These are phyloP conservation scores for Urechis unicinctus DNA, from an alignment of 2,888 invertebrate species.

Conservation along the genomic window DNA sequence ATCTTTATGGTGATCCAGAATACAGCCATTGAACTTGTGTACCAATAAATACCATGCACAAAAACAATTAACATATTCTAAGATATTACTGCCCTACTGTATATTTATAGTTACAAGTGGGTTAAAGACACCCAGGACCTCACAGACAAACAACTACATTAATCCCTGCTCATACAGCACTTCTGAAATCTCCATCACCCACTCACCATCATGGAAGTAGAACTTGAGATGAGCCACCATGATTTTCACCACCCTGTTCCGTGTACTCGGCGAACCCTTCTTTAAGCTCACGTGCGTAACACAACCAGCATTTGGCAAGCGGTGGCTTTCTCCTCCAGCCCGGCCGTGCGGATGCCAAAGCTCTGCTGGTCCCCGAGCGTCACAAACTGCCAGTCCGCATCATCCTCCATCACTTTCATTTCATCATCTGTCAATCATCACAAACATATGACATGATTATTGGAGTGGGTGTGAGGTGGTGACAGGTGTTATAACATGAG, in stretches of 20 bases:
- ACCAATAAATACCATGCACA: too few relatives aligned
- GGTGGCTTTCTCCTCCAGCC: slow-evolving; percentile 90
- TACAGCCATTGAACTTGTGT: too few relatives aligned
- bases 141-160: neutral
- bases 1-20: too few relatives aligned
- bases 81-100: too few relatives aligned
- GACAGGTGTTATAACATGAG: too few relatives aligned
- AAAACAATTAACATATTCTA: too few relatives aligned
- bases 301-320: slow-evolving; percentile 93
- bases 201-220: slow-evolving; percentile 50
- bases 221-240: slow-evolving; percentile 68
- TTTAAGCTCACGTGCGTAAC: slow-evolving; percentile 87
- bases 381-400: slow-evolving; percentile 90
- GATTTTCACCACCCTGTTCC: slow-evolving; percentile 58
- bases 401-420: slow-evolving; percentile 70
- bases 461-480: too few relatives aligned
- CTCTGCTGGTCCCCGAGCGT: slow-evolving; percentile 89
- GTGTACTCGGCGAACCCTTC: slow-evolving; percentile 73
- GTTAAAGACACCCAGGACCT: too few relatives aligned
- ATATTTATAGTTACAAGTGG: too few relatives aligned
- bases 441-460: too few relatives aligned
- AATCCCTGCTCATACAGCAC: too few relatives aligned
- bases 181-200: too few relatives aligned
- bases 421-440: slow-evolving; percentile 50
- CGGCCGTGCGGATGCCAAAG: slow-evolving; percentile 87